These are phyloP conservation scores for Conus betulinus DNA, from an alignment of 1,140 invertebrate genomes.

Conservation along the genomic window DNA sequence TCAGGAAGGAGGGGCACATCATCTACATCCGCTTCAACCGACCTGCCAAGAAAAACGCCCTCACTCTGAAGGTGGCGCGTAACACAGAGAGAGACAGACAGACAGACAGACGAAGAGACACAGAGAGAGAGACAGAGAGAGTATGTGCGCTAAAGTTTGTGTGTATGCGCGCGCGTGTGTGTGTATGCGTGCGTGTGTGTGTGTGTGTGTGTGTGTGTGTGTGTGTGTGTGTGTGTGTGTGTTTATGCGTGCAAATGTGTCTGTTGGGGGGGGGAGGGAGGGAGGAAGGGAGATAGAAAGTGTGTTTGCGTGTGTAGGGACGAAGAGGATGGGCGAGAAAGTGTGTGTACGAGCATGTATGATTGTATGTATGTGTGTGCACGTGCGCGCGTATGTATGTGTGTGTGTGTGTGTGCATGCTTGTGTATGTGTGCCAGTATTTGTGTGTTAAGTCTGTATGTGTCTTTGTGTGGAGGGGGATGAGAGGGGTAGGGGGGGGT, in stretches of 20 bases:
- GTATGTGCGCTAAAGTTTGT: no score
- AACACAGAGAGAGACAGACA: not conserved
- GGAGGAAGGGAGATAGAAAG: no score
- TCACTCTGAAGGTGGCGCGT: conserved; percentile 78
- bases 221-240: no score
- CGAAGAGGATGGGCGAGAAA: no score
- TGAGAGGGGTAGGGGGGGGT: not conserved
- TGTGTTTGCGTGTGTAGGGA: no score
- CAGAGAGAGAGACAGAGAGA: no score
- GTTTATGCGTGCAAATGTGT: no score
- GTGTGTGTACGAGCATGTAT: not conserved
- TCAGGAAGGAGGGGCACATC: conserved; percentile 76
- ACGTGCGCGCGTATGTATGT: not conserved
- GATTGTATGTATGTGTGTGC: not conserved
- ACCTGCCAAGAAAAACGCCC: conserved; percentile 87
- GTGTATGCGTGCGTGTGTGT: no score
- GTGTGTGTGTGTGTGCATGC: not conserved
- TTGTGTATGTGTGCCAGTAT: not conserved
- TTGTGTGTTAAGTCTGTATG: not conserved
- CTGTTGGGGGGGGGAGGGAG: no score
- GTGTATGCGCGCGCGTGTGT: no score
- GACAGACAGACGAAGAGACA: no score
- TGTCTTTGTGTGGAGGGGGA: not conserved
- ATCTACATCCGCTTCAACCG: conserved; percentile 80
- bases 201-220: no score